Conservation (phyloP, 2,888 invertebrate species). For the Drosophila buzzatii region DNA sequence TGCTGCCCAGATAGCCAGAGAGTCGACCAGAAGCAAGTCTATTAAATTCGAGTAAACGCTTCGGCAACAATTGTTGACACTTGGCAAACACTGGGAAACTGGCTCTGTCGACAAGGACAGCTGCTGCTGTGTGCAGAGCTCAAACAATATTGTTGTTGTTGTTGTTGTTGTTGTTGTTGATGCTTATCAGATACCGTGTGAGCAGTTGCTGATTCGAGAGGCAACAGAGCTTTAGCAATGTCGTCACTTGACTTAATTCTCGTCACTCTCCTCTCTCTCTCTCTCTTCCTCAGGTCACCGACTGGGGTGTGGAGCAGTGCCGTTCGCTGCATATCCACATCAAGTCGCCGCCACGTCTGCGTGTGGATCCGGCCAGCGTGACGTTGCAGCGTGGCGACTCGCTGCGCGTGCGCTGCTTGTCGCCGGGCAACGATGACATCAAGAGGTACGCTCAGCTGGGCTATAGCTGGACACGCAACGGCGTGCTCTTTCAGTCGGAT, state of each 20-base stretch:
- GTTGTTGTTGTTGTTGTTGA: constrained; percentile 25
- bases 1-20: background rate
- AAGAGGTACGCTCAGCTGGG: constrained; percentile 89
- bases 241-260: constrained; percentile 2
- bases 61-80: constrained; percentile 52
- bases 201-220: background rate
- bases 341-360: constrained; percentile 88
- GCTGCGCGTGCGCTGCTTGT: constrained; percentile 87
- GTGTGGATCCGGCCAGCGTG: constrained; percentile 89
- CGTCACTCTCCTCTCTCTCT: background rate
- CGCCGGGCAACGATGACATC: constrained; percentile 88
- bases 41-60: constrained; percentile 54
- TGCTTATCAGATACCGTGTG: constrained; percentile 21
- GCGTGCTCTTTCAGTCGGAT: constrained; percentile 89
- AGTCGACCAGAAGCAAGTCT: constrained; percentile 26
- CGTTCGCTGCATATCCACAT: constrained; percentile 88
- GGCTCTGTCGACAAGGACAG: constrained; percentile 35
- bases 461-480: constrained; percentile 94
- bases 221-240: background rate
- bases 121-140: constrained; percentile 15
- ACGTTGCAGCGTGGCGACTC: constrained; percentile 87
- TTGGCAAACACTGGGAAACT: constrained; percentile 9
- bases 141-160: constrained; percentile 22
- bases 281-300: constrained; percentile 87
- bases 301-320: constrained; percentile 89